phyloP scores from a whole-genome alignment of 2,113 vertebrate species.

The Arizona elegans region DNA sequence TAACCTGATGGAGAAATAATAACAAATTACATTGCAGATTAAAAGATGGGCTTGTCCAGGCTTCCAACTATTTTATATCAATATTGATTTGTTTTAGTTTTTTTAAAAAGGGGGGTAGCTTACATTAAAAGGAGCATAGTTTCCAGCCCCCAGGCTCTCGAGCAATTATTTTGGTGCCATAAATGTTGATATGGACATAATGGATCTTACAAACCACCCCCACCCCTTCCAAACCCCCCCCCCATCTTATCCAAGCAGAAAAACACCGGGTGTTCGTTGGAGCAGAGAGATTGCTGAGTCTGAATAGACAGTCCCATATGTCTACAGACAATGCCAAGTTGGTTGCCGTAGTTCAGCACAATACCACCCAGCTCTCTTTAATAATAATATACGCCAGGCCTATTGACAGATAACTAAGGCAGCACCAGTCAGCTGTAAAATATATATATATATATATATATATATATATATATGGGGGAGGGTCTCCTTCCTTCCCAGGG shows the following conservation, averaged over 20 bases:
- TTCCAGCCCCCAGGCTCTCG: conserved; percentile 76
- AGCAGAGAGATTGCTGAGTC: conserved; percentile 77
- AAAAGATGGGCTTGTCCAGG: conserved; percentile 43
- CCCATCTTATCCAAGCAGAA: conserved; percentile 77
- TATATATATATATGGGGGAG: neutral
- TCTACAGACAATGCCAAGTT: conserved; percentile 76
- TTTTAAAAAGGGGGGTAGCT: conserved; percentile 35
- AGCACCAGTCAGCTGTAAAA: conserved; percentile 78
- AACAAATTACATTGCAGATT: conserved; percentile 41
- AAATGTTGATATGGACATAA: conserved; percentile 82
- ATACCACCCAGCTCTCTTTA: conserved; percentile 77
- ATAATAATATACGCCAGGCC: conserved; percentile 76
- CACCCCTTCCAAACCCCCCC: neutral
- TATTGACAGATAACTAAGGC: conserved; percentile 82
- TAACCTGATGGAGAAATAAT: conserved; percentile 2
- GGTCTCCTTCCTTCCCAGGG: no score
- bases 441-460: neutral
- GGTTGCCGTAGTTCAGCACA: conserved; percentile 80
- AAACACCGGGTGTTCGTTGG: conserved; percentile 76
- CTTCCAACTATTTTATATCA: conserved; percentile 68
- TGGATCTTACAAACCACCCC: conserved; percentile 59
- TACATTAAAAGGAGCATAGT: conserved; percentile 71
- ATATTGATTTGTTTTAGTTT: conserved; percentile 68
- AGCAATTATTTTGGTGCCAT: conserved; percentile 80
- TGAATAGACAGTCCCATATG: conserved; percentile 80